Evolutionary conservation across 2,113 vertebrate species (phyloP), one percentile per base, ranked within the genome.

Genomic region (Megaceryle torquata): DNA sequence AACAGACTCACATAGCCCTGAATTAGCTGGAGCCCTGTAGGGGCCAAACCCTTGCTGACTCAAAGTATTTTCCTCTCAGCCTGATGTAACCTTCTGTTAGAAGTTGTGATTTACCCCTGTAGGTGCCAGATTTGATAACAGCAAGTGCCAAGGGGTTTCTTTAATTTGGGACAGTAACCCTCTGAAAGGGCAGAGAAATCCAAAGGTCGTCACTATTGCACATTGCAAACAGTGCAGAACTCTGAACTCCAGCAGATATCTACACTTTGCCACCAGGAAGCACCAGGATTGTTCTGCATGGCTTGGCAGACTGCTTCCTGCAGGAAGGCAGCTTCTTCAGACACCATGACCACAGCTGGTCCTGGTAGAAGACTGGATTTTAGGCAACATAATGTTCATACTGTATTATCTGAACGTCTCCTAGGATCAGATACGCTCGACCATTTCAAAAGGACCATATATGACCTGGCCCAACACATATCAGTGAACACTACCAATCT

Each of bases 121-220:
- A n/a, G 33, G 29, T 37, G 37, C 28, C 3, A 1, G 22, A 37
- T 70, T 65, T 71, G 31, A 81, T 39, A 65, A 28, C 19, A 48
- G 13, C 44, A 65, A 50, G 22, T 26, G 21, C 39, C 50, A 48
- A 29, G n/a, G 72, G 11, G 8, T 59, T 84, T 84, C 61, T 84
- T 75, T 59, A 51, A 14, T 33, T 78, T 41, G 50, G 33, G 20
- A 13, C 63, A n/a, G 61, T 64, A 76, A 26, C 50, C 48, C 13
- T 71, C 18, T 37, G 18, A 74, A 31, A 83, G 19, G 48, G 48
- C 41, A 78, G 41, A 56, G 13, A 10, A 39, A 68, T 39, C 41
- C 7, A 0, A 86, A 82, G 59, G 35, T 15, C 2, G 0, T 72
- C 25, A 21, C 51, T 54, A 59, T 39, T 57, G 28, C 1, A 0